Evolutionary conservation across 2,113 vertebrate genomes (phyloP), one percentile per base, ranked within the genome.

Genomic region (Callocephalon fimbriatum): DNA sequence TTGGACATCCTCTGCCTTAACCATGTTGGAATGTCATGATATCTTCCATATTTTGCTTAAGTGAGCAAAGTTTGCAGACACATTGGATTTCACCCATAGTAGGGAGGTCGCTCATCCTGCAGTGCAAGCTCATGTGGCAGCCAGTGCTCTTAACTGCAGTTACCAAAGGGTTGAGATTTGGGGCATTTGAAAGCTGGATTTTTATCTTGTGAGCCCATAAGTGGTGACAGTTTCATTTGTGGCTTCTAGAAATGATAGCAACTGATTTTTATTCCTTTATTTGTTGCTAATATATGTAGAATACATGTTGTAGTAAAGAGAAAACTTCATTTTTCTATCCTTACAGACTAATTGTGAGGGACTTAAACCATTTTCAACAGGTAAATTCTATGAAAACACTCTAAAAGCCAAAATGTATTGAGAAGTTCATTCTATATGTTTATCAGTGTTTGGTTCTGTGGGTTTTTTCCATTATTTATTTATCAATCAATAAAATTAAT

Each of bases 71-170:
- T 40, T 44, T 54, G 42, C 42, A 32, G 53, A 7, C 7, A 25
- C 3, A 0, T 26, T 2, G 6, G 22, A 1, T 50, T 81, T 74
- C 23, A 3, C 20, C 0, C 44, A 37, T 23, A 15, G 23, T 3
- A 12, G 12, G 1, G 42, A 50, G 48, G 32, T 23, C 5, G 5
- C 70, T 59, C 51, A 1, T 5, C 63, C 7, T 20, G 15, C 26
- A 19, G 17, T 2, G 17, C 35, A 27, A 12, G 58, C 40, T 53
- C 38, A 13, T 7, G 0, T 4, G 48, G n/a, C 48, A 11, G 17
- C 42, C 26, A 9, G 1, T 38, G 2, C 14, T 44, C 48, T 16
- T 9, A 22, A 14, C 51, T 22, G 35, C 31, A 31, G 9, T 32
- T 26, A 15, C 14, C n/a, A 70, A 51, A 65, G 68, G 29, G n/a